Evolutionary conservation across 2,113 vertebrate species (phyloP), one percentile per base, ranked within the genome.

Genomic region (Odocoileus hemionus): DNA sequence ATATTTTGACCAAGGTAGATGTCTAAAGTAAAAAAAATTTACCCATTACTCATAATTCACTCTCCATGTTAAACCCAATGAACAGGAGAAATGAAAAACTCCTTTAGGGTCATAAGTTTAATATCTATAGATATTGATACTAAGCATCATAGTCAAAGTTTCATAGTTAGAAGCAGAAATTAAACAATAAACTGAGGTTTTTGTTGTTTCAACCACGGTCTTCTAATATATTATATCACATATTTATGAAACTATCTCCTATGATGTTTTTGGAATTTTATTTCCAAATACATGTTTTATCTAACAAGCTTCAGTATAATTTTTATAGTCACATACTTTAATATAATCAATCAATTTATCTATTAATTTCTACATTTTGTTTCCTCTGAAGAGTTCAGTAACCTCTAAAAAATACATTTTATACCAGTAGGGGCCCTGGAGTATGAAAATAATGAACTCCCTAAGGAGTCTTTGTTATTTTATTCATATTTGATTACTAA

Each of bases 341-440:
- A 90, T 60, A 94, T 47, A 91, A n/a, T 78, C n/a, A 97, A 89
- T 80, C 52, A 95, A 86, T 82, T 93, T 89, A 60, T 84, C 60
- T 94, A 26, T 11, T 96, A 87, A 95, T 87, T 95, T 92, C 74
- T 76, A 87, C 7, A 60, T 60, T 94, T 96, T 76, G 19, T 91
- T 45, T 91, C 25, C 64, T 79, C 50, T 84, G 30, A 96, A 97
- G 57, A 91, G 47, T 87, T 95, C 36, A 95, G 58, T 89, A 96
- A 95, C 52, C 91, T 97, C 50, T 94, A 85, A 74, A 80, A 86
- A 76, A 96, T 47, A 82, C 7, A 95, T 95, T 96, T 98, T 95
- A 93, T 90, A 64, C 25, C 84, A 96, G 21, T 21, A 95, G 87
- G 92, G 33, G 16, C 93, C 74, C 87, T 82, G n/a, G 19, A 85